Percentiles rank a stretch among this genome's conserved stretches.
phyloP scores from a whole-genome alignment of 2,888 invertebrate species.

The Cosmia pyralina region DNA sequence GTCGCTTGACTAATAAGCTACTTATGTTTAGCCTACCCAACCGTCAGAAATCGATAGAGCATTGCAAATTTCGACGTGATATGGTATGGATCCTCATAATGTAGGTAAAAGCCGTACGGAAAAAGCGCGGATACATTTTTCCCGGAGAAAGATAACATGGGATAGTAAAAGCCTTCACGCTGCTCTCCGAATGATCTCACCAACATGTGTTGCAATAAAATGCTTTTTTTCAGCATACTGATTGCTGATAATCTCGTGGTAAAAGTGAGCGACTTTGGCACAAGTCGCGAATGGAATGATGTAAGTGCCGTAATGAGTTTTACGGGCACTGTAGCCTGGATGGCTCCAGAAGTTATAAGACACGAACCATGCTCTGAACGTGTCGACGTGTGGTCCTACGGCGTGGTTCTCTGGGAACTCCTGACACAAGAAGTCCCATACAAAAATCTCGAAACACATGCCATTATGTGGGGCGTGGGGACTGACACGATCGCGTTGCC shows the following conservation, averaged over 20 bases:
- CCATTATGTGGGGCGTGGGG: constrained; percentile 99
- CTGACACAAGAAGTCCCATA: constrained; percentile 94
- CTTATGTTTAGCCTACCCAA: neutral
- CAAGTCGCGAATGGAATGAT: constrained; percentile 98
- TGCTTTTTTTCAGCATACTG: constrained; percentile 92
- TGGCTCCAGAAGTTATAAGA: constrained; percentile 99
- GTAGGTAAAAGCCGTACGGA: neutral
- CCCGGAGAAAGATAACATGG: too few relatives aligned
- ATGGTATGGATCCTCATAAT: neutral
- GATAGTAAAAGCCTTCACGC: neutral
- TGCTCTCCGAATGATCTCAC: neutral
- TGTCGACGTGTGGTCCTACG: constrained; percentile 99
- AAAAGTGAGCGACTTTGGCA: constrained; percentile 99
- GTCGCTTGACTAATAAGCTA: neutral
- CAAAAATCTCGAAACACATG: constrained; percentile 95
- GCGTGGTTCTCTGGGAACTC: constrained; percentile 99
- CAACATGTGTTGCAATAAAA: neutral
- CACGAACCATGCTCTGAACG: constrained; percentile 99
- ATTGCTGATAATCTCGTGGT: constrained; percentile 95
- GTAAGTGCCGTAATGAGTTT: constrained; percentile 99
- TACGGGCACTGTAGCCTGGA: constrained; percentile 99
- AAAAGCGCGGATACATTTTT: neutral
- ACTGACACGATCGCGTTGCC: constrained; percentile 97
- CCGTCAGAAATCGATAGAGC: neutral
- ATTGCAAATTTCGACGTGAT: neutral